A percentile compares a stretch with the other conserved stretches of the same genome.
Conservation (phyloP, 2,113 vertebrate species). For the Vicugna pacos region DNA sequence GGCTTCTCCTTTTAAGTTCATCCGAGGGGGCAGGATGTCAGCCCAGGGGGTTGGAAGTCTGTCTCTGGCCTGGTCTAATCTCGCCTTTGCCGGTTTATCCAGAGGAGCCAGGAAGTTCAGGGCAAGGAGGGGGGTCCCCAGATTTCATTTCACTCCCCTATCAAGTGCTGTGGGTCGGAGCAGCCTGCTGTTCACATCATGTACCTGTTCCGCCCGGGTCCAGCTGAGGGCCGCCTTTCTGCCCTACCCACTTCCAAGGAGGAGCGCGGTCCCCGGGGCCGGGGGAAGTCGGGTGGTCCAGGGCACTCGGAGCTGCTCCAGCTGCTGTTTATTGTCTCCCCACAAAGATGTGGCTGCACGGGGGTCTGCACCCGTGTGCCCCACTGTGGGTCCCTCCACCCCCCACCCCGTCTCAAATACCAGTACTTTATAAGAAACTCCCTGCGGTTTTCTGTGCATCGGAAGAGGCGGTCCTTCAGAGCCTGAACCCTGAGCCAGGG, state of each 20-base stretch:
- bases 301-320: background rate
- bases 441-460: accelerated
- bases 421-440: no score
- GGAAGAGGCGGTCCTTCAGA: accelerated
- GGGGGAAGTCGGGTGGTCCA: no score
- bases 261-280: no score
- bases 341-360: background rate
- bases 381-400: background rate
- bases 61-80: background rate
- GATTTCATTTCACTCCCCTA: background rate
- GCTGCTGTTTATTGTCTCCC: background rate
- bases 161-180: no score
- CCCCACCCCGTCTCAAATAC: background rate
- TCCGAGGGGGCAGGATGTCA: background rate
- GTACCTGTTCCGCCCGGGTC: background rate
- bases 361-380: accelerated
- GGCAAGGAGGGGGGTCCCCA: accelerated
- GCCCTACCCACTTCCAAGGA: accelerated
- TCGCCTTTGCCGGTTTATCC: background rate
- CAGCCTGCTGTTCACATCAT: accelerated
- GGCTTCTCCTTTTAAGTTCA: background rate
- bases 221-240: background rate
- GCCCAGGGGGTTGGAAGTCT: background rate
- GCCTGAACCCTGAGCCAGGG: accelerated
- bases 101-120: background rate